Conservation (phyloP, 2,797 vertebrate species). For the Intellagama lesueurii region DNA sequence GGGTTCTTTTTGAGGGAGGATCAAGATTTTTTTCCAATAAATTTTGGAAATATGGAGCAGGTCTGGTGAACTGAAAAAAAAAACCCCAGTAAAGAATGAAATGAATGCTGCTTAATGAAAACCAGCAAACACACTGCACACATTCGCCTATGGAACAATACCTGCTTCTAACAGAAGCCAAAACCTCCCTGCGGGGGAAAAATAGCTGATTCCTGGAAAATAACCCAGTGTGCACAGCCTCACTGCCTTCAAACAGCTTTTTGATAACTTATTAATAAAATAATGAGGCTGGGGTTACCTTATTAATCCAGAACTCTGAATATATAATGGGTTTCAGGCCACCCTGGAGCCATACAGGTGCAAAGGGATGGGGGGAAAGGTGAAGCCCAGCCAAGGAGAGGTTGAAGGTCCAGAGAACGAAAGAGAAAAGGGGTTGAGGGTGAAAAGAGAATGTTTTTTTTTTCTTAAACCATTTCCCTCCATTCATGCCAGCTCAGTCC, state of each 20-base stretch:
- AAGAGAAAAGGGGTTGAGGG: not conserved
- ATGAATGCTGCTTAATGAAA: not conserved
- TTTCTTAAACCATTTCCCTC: not conserved
- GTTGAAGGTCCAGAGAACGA: not conserved
- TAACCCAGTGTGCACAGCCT: not conserved
- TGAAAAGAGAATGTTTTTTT: not conserved
- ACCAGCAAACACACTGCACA: too few relatives aligned
- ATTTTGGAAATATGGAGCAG: too few relatives aligned
- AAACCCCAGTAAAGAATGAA: too few relatives aligned
- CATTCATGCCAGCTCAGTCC: not conserved
- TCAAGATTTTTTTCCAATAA: too few relatives aligned
- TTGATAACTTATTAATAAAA: conserved; percentile 70
- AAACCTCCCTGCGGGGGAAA: not conserved
- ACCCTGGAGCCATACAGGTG: not conserved
- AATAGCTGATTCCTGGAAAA: conserved; percentile 16
- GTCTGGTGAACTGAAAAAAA: not conserved
- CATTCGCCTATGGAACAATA: too few relatives aligned
- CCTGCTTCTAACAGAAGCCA: not conserved
- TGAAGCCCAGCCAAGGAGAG: not conserved
- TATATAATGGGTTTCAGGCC: conserved; percentile 24
- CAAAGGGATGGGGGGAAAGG: not conserved
- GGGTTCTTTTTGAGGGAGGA: too few relatives aligned
- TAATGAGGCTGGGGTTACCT: conserved; percentile 43
- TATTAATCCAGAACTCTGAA: conserved; percentile 47
- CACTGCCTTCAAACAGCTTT: conserved; percentile 24